Evolutionary conservation across 2,888 invertebrate genomes (phyloP).

Genomic region (Petrolisthes manimaculis): DNA sequence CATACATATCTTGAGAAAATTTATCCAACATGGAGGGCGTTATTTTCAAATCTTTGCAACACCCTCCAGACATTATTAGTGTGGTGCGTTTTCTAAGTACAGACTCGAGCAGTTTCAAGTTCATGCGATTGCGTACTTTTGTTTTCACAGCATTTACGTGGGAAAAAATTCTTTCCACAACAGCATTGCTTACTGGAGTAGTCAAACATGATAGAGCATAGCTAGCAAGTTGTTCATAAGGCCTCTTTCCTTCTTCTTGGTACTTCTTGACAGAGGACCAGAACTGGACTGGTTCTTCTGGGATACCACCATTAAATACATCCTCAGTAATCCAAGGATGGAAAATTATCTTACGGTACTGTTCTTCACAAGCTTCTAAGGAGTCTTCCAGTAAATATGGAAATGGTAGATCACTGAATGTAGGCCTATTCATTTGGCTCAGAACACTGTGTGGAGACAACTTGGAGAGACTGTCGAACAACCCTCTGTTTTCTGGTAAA

Average conservation of each 20-base stretch:
- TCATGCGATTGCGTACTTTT: too few species aligned
- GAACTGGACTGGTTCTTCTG: constrained; percentile 36
- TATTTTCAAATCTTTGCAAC: too few species aligned
- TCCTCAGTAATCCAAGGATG: constrained; percentile 27
- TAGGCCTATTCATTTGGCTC: constrained; percentile 27
- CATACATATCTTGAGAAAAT: too few species aligned
- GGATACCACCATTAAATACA: constrained; percentile 24
- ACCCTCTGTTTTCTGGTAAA: constrained; percentile 27
- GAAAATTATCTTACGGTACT: constrained; percentile 29
- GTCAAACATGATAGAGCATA: constrained; percentile 40
- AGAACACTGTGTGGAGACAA: constrained; percentile 25
- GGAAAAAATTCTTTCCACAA: too few species aligned
- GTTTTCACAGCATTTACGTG: too few species aligned
- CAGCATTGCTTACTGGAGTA: too few species aligned
- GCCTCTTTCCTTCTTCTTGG: constrained; percentile 26
- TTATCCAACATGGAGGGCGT: too few species aligned
- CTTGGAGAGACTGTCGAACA: constrained; percentile 28
- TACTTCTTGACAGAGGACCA: constrained; percentile 33
- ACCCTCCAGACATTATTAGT: too few species aligned
- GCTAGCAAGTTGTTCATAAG: constrained; percentile 32
- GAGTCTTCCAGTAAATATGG: constrained; percentile 24
- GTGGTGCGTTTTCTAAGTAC: too few species aligned
- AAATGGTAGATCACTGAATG: constrained; percentile 22
- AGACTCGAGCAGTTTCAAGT: too few species aligned
- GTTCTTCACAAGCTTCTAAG: constrained; percentile 32